phyloP scores from a whole-genome alignment of 2,888 invertebrate species.

The Ennomos fuscantarius region DNA sequence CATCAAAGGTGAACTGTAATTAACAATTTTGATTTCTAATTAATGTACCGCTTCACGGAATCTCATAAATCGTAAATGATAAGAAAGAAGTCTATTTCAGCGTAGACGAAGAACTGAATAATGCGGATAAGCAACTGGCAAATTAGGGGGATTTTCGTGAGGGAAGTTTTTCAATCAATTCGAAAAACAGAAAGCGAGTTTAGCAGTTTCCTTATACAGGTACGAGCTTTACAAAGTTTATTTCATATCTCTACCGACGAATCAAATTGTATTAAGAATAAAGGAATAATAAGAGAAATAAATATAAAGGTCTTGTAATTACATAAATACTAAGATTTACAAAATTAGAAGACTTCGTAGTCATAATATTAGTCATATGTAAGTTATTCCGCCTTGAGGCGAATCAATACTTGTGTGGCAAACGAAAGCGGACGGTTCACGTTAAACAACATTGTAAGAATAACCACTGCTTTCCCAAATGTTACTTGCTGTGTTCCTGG shows the following conservation, averaged over 20 bases:
- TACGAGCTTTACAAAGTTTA: conserved; percentile 22
- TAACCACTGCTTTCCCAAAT: conserved; percentile 53
- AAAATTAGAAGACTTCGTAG: conserved; percentile 48
- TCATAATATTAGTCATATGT: conserved; percentile 58
- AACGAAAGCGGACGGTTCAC: conserved; percentile 56
- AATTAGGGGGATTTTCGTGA: conserved; percentile 36
- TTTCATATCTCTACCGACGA: conserved; percentile 22
- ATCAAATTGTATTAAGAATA: conserved; percentile 6
- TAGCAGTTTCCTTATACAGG: conserved; percentile 31
- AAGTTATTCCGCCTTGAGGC: conserved; percentile 61
- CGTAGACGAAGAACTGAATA: conserved; percentile 18
- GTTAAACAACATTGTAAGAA: conserved; percentile 54
- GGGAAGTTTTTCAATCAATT: conserved; percentile 51
- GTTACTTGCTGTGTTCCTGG: conserved; percentile 44
- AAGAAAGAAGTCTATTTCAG: conserved; percentile 18
- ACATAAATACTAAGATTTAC: conserved; percentile 18
- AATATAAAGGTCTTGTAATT: neutral
- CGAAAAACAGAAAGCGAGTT: conserved; percentile 36
- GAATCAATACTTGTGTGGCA: conserved; percentile 69
- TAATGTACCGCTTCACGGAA: conserved; percentile 30
- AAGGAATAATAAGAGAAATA: too few relatives aligned
- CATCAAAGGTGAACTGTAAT: conserved; percentile 47
- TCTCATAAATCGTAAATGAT: conserved; percentile 23
- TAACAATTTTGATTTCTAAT: conserved; percentile 42
- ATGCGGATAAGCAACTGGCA: conserved; percentile 27